Evolutionary conservation across 2,888 invertebrate species (phyloP), one percentile per base, ranked within the genome.

Genomic region (Iselma pallidipennis): DNA sequence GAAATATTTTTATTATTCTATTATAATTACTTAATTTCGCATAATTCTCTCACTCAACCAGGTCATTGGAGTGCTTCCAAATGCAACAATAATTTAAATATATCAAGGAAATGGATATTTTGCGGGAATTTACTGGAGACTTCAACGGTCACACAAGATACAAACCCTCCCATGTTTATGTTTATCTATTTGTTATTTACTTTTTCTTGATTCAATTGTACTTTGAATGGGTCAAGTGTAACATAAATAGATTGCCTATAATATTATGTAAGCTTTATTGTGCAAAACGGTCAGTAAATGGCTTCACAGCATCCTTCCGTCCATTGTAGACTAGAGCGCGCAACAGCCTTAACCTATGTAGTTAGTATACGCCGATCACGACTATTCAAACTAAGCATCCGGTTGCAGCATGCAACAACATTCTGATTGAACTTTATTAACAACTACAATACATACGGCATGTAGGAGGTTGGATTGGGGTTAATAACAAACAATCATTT

Each of bases 331-430:
- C 67, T 61, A 62, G 62, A 65, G 59, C 64, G 63, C 59, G 57
- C 61, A 69, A 68, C 68, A 72, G 71, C 72, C 72, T 74, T 74
- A 74, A 74, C 74, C 74, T 74, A 74, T 74, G 69, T 59, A n/a
- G n/a, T n/a, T n/a, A n/a, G 67, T 65, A 61, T 57, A 31, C 33
- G 57, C 62, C 60, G 71, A 69, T 74, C 74, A 74, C 74, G 74
- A 72, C 70, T 67, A 70, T 71, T 71, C 68, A 67, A 72, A 70
- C 59, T 63, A 64, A 67, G 72, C 66, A 72, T 74, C 74, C 74
- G 74, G 74, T 71, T 74, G 59, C 66, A 59, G 69, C 68, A 74
- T 67, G 70, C 71, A 72, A 72, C 59, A 63, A 66, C 61, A 61
- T 21, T n/a, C 23, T 51, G 63, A 71, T 65, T 72, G 72, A 72